Evolutionary conservation across 2,888 invertebrate species (phyloP), one percentile per base, ranked within the genome.

Genomic region (Parnassius mnemosyne): DNA sequence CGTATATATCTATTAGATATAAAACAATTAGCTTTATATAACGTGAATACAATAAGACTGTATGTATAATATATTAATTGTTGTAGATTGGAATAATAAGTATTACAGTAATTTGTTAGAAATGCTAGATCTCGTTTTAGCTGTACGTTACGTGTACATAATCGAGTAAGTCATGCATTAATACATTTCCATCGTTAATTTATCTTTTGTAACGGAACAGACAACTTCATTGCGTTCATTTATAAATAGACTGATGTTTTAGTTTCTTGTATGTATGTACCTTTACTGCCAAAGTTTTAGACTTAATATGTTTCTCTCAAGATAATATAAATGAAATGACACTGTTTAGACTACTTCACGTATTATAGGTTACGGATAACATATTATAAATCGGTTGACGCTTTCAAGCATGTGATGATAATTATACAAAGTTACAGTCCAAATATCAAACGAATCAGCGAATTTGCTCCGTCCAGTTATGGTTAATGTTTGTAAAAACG

Each of bases 61-160:
- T 85, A 84, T 76, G 75, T 84, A 80, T 71, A 75, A 61, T 62
- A 62, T 60, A 53, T 66, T 64, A 64, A 63, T 77, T 73, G 75
- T 78, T 78, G 69, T 79, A 81, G 71, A 75, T 71, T 74, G 72
- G 78, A 76, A 74, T 69, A 71, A 63, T 66, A 72, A 78, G 80
- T 81, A 77, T 81, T 82, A 78, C 65, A 75, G 69, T 77, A 75
- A 81, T 73, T 74, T 71, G 71, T 75, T 87, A 87, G 83, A 74
- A 82, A 80, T 80, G 85, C 85, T 89, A 90, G 90, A 89, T 90
- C 90, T 89, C 89, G 87, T 85, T 85, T 76, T 79, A 74, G 73
- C 74, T 77, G 75, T 78, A 73, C 69, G 69, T 66, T 66, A 57
- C 66, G 63, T 70, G 64, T 74, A 68, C 68, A 70, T 70, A 67